Evolutionary conservation across 2,888 invertebrate species (phyloP).

Genomic region (Ischnura elegans): DNA sequence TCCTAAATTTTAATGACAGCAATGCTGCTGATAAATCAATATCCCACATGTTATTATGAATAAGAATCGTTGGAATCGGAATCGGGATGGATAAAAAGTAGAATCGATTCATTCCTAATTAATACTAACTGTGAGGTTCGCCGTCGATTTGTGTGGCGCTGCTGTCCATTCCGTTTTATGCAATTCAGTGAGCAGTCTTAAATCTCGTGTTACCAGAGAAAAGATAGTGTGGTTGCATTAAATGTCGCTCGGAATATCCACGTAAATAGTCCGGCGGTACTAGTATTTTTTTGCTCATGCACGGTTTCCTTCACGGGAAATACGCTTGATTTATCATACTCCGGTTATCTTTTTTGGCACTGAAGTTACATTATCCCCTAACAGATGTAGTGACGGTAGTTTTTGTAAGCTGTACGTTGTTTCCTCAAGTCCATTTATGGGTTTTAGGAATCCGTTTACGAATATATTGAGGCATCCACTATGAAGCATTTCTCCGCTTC

Average conservation of each 20-base stretch:
- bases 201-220: background rate
- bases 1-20: no score
- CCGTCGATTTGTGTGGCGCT: conserved; percentile 3
- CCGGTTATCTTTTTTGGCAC: background rate
- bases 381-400: background rate
- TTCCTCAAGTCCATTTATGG: background rate
- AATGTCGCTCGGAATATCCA: background rate
- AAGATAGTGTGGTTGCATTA: background rate
- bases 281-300: background rate
- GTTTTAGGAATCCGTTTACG: background rate
- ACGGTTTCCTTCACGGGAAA: background rate
- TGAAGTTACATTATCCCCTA: background rate
- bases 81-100: no score
- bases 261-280: background rate
- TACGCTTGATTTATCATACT: background rate
- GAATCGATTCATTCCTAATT: no score
- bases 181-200: background rate
- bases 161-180: background rate
- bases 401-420: background rate
- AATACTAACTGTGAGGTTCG: no score
- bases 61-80: no score
- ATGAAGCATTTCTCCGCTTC: no score
- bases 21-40: no score
- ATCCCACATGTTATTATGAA: no score
- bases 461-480: no score